Evolutionary conservation across 2,113 vertebrate species (phyloP), one percentile per base, ranked within the genome.

Genomic region (Rhinolophus sinicus): DNA sequence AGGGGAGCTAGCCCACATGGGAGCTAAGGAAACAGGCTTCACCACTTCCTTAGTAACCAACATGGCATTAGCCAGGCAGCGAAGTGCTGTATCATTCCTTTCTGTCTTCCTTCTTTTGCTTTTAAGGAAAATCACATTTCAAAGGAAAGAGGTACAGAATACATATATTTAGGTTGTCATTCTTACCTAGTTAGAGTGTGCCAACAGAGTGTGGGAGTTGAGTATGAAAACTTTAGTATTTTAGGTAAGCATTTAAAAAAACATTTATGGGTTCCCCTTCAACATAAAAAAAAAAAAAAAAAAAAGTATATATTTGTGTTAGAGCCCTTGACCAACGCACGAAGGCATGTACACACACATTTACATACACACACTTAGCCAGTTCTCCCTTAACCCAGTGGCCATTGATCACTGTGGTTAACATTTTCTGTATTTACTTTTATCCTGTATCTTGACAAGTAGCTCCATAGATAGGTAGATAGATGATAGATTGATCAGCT

Each of bases 31-130:
- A 14, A 16, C 9, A 21, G 76, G 6, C 38, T 35, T 56, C 26
- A 10, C 28, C 26, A 7, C 22, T 44, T 30, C 50, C 75, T 35
- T n/a, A 40, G n/a, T 18, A 47, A n/a, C 44, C 1, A 22, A 33
- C 26, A 0, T 3, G 1, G 22, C 2, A 10, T 30, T 4, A 47
- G 33, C 81, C 22, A 1, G 33, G 76, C 22, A 10, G 10, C 3
- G 70, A 82, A 52, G 47, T 12, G 54, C 76, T 56, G 2, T 10
- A 9, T 0, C 18, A 58, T 9, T n/a, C n/a, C 19, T 93, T 40
- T 44, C 90, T 56, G 84, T 65, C 52, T 82, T 30, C 19, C 11
- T 44, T 26, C 50, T 35, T 89, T 60, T 54, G 5, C 47, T 82
- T 72, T 67, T 33, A 83, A 60, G 35, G 50, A 11, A 70, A 64